Evolutionary conservation across 2,888 invertebrate species (phyloP).

Genomic region (Erebia palarica): DNA sequence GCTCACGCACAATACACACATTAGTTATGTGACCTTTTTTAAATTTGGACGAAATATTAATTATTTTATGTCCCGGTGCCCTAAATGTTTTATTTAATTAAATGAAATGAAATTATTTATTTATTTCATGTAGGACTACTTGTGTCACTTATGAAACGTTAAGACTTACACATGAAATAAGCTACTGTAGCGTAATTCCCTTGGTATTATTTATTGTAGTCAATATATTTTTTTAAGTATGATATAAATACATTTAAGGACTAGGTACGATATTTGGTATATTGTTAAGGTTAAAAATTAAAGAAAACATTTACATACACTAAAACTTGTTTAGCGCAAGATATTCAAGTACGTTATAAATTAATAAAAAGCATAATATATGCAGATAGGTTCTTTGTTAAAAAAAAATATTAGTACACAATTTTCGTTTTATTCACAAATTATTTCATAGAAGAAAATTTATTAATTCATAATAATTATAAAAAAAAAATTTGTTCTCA

Average conservation of each 20-base stretch:
- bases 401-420: no score
- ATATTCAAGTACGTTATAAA: conserved; percentile 6
- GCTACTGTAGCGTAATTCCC: not conserved
- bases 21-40: not conserved
- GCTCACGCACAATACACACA: conserved; percentile 27
- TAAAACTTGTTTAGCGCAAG: conserved; percentile 4
- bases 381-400: no score
- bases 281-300: conserved; percentile 8
- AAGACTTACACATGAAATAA: no score
- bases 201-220: conserved; percentile 4
- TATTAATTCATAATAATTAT: not conserved
- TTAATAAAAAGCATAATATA: not conserved
- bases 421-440: no score
- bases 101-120: no score
- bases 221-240: conserved; percentile 13
- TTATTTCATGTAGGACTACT: no score
- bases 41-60: not conserved
- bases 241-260: not conserved
- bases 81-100: conserved; percentile 6
- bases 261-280: conserved; percentile 20
- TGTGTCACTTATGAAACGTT: no score
- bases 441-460: not conserved
- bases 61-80: conserved; percentile 7
- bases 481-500: no score
- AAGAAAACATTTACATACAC: not conserved